Percentiles rank a stretch among this genome's conserved stretches.
These are phyloP conservation scores for Diachasma alloeum DNA, from an alignment of 1,140 invertebrate genomes.

Conservation along the genomic window DNA sequence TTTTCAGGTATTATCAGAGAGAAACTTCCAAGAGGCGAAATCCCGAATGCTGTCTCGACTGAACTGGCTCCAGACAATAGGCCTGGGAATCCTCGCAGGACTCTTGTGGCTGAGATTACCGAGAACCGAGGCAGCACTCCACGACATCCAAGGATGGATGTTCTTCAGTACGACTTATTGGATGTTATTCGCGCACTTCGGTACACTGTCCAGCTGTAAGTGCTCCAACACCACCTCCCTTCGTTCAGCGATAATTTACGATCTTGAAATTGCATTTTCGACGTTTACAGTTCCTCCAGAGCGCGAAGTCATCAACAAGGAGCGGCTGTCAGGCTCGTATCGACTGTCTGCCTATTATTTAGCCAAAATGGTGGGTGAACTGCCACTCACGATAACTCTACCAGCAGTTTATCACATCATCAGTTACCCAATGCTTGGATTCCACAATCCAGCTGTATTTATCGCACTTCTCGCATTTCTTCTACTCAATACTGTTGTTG, in stretches of 20 bases:
- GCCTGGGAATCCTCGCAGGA: slow-evolving; percentile 77
- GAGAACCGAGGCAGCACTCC: slow-evolving; percentile 76
- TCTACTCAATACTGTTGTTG: slow-evolving; percentile 80
- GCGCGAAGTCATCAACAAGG: slow-evolving; percentile 85
- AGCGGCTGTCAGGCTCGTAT: slow-evolving; percentile 82
- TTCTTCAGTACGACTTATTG: slow-evolving; percentile 88
- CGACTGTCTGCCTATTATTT: slow-evolving; percentile 85
- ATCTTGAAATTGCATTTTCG: too few species aligned
- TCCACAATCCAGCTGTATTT: slow-evolving; percentile 72
- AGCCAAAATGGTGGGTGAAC: slow-evolving; percentile 86
- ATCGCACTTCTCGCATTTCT: slow-evolving; percentile 77
- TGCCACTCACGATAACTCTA: slow-evolving; percentile 79
- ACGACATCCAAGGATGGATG: slow-evolving; percentile 87
- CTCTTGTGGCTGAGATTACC: slow-evolving; percentile 83
- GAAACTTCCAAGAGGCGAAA: slow-evolving; percentile 83
- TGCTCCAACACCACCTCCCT: not conserved
- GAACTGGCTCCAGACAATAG: slow-evolving; percentile 84
- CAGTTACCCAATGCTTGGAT: slow-evolving; percentile 81
- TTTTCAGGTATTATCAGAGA: slow-evolving; percentile 72
- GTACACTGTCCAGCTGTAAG: slow-evolving; percentile 80
- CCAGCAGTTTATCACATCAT: slow-evolving; percentile 83
- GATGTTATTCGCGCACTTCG: slow-evolving; percentile 87
- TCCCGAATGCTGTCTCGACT: slow-evolving; percentile 82
- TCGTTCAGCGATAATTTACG: not conserved
- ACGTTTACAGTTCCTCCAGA: slow-evolving; percentile 76